Conservation (phyloP, 2,888 invertebrate species). For the Teleiodes luculella region DNA sequence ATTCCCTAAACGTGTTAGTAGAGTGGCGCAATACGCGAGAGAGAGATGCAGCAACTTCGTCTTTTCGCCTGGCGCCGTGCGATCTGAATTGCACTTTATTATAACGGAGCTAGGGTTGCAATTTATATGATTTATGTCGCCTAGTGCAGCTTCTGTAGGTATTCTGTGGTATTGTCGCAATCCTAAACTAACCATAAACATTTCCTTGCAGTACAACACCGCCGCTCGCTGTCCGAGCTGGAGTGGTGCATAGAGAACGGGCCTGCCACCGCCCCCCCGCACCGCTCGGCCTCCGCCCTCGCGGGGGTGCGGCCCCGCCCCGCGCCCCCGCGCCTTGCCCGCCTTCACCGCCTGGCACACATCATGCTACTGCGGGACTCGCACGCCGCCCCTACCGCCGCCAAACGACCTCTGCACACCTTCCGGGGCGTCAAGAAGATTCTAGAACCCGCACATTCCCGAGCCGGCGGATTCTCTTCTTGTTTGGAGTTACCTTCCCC, state of each 20-base stretch:
- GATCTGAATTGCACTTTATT: no score
- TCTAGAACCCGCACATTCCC: conserved; percentile 79
- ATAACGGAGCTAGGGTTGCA: no score
- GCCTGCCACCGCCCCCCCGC: conserved; percentile 36
- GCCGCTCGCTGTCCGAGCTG: conserved; percentile 86
- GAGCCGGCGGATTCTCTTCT: conserved; percentile 81
- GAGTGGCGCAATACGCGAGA: no score
- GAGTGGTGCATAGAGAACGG: conserved; percentile 79
- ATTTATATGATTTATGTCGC: no score
- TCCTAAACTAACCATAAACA: not conserved
- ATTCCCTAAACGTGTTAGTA: no score
- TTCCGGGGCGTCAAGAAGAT: conserved; percentile 91
- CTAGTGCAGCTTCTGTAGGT: no score
- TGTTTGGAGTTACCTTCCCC: conserved; percentile 88
- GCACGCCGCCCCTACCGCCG: conserved; percentile 83
- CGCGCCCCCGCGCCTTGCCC: conserved; percentile 55
- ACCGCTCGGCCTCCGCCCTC: conserved; percentile 33
- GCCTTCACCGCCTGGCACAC: conserved; percentile 86
- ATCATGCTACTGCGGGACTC: conserved; percentile 92
- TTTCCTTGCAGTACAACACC: conserved; percentile 77
- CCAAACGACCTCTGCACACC: conserved; percentile 85
- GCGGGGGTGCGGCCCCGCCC: conserved; percentile 45
- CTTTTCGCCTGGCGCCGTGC: no score
- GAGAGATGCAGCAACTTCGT: no score
- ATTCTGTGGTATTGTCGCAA: no score